phyloP scores from a whole-genome alignment of 1,140 invertebrate species.

The Lordiphosa mommai region DNA sequence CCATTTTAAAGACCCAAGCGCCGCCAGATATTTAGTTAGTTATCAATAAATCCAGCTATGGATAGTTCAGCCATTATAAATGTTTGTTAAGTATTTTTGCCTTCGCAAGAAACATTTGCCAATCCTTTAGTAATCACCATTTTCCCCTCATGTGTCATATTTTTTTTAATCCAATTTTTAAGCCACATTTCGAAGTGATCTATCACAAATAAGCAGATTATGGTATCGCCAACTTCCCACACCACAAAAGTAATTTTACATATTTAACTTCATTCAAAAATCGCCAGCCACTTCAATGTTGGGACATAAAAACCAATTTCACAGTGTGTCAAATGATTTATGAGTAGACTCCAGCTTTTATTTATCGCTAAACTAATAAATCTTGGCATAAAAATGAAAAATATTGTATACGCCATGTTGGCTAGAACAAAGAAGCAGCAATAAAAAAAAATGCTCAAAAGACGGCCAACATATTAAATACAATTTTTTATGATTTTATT shows the following conservation, averaged over 20 bases:
- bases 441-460: conserved; percentile 21
- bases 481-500: conserved; percentile 46
- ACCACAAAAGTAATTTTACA: conserved; percentile 21
- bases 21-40: no score
- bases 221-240: background rate
- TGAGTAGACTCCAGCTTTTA: conserved; percentile 38
- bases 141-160: no score
- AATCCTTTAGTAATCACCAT: no score
- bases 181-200: no score
- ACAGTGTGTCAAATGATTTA: conserved; percentile 48
- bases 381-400: conserved; percentile 60
- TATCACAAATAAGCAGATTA: no score
- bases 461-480: background rate
- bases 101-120: no score
- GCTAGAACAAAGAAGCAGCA: conserved; percentile 5
- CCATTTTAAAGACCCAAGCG: no score
- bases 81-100: no score
- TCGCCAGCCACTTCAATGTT: conserved; percentile 31
- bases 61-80: no score
- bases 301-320: conserved; percentile 52
- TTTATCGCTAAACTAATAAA: conserved; percentile 67
- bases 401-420: conserved; percentile 58
- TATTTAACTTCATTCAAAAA: conserved; percentile 40
- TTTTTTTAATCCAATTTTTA: no score
- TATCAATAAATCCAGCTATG: no score